Evolutionary conservation across 2,797 vertebrate species (phyloP).

Genomic region (Gambusia yucatana): DNA sequence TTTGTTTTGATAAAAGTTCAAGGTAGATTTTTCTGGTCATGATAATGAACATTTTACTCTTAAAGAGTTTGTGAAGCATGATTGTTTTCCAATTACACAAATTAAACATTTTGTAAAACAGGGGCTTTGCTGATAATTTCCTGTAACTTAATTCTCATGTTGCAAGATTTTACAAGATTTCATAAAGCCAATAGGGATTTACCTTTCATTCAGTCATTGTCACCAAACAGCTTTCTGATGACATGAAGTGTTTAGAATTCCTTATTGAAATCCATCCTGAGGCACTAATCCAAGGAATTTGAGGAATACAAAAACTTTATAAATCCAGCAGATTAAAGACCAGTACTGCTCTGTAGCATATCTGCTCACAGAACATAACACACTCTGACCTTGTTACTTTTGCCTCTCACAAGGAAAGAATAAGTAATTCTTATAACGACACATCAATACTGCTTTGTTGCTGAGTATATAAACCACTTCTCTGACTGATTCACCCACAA

Average conservation of each 20-base stretch:
- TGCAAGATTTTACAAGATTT: slow-evolving; percentile 3
- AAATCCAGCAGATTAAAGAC: slow-evolving; percentile 38
- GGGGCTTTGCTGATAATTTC: slow-evolving; percentile 5
- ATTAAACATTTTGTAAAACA: slow-evolving; percentile 30
- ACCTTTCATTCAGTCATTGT: slow-evolving; percentile 19
- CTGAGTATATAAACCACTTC: slow-evolving; percentile 50
- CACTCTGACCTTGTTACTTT: slow-evolving; percentile 55
- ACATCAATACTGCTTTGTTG: slow-evolving; percentile 65
- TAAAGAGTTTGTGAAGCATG: slow-evolving; percentile 10
- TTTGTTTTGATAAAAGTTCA: not conserved
- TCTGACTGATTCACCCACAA: slow-evolving; percentile 46
- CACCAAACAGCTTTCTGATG: slow-evolving; percentile 24
- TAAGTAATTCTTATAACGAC: slow-evolving; percentile 52
- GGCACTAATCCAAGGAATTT: slow-evolving; percentile 7
- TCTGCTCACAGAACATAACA: slow-evolving; percentile 63
- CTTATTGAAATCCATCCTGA: slow-evolving; percentile 16
- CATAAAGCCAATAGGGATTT: slow-evolving; percentile 18
- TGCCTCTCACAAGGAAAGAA: slow-evolving; percentile 69
- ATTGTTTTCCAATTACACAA: slow-evolving; percentile 16
- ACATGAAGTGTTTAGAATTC: slow-evolving; percentile 45
- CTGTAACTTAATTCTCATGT: slow-evolving; percentile 2
- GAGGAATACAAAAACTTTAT: slow-evolving; percentile 12
- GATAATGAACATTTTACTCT: not conserved
- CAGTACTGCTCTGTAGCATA: slow-evolving; percentile 38
- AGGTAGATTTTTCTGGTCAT: not conserved